A percentile compares a stretch with the other conserved stretches of the same genome.
Evolutionary conservation across 2,888 invertebrate genomes (phyloP).

Genomic region (Trissoscelio sp.): DNA sequence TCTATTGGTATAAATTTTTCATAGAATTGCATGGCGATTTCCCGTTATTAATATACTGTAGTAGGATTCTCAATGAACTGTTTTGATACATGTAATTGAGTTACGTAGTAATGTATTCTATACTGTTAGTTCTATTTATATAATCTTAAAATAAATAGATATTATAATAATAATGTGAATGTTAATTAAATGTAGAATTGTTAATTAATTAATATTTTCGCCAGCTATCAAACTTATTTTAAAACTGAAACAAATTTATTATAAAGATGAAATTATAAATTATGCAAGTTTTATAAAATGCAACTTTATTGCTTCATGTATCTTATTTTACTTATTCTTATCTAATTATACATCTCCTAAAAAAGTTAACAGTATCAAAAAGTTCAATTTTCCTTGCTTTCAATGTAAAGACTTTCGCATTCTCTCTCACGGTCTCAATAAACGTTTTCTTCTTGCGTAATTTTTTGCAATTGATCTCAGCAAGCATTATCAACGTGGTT

Average conservation of each 20-base stretch:
- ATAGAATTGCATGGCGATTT: too few species aligned
- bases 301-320: not conserved
- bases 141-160: too few species aligned
- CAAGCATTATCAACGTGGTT: not conserved
- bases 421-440: constrained; percentile 15
- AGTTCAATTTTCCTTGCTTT: constrained; percentile 3
- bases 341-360: not conserved
- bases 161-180: too few species aligned
- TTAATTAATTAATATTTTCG: too few species aligned
- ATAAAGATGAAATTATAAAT: not conserved
- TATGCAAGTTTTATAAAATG: not conserved
- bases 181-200: too few species aligned
- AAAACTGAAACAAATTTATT: not conserved
- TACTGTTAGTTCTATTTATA: too few species aligned
- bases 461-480: not conserved
- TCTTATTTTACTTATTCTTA: constrained; percentile 4
- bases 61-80: too few species aligned
- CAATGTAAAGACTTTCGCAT: not conserved
- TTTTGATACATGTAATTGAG: too few species aligned
- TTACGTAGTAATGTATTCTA: too few species aligned
- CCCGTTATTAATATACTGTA: too few species aligned
- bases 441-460: constrained; percentile 18
- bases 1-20: too few species aligned
- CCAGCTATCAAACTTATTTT: not conserved
- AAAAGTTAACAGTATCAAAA: constrained; percentile 7